These are phyloP conservation scores for Ennomos quercinarius DNA, from an alignment of 2,888 invertebrate species.

Conservation along the genomic window DNA sequence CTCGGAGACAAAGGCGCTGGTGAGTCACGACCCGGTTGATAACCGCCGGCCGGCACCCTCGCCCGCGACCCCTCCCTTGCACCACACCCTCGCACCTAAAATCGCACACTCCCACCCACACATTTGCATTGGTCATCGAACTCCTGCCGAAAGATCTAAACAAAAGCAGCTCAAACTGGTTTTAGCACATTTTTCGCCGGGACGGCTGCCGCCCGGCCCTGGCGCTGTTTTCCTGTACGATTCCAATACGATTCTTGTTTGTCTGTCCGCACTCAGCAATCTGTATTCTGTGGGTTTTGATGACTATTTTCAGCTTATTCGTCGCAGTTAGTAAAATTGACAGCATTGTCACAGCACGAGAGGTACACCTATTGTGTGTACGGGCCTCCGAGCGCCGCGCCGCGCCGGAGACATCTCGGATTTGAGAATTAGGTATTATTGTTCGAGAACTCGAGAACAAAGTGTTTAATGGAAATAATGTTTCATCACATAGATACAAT, in stretches of 20 bases:
- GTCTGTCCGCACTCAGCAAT: slow-evolving; percentile 44
- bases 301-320: slow-evolving; percentile 50
- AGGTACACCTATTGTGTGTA: slow-evolving; percentile 30
- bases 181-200: slow-evolving; percentile 74
- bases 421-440: slow-evolving; percentile 24
- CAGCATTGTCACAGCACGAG: slow-evolving; percentile 25
- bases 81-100: slow-evolving; percentile 71
- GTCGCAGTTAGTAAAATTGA: slow-evolving; percentile 35
- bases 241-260: slow-evolving; percentile 63
- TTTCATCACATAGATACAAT: slow-evolving; percentile 33
- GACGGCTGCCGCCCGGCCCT: slow-evolving; percentile 59
- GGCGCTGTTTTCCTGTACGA: slow-evolving; percentile 67
- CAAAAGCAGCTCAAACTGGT: slow-evolving; percentile 81
- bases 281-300: slow-evolving; percentile 44
- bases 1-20: slow-evolving; percentile 68
- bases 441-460: slow-evolving; percentile 50
- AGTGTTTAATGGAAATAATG: slow-evolving; percentile 40
- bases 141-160: slow-evolving; percentile 74
- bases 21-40: slow-evolving; percentile 78
- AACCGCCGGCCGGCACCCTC: slow-evolving; percentile 60
- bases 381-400: slow-evolving; percentile 25
- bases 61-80: slow-evolving; percentile 55
- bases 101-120: slow-evolving; percentile 64
- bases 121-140: slow-evolving; percentile 81
- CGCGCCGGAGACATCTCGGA: slow-evolving; percentile 20